These are phyloP conservation scores for Empidonax alnorum DNA, from an alignment of 2,113 vertebrate genomes.

Conservation along the genomic window DNA sequence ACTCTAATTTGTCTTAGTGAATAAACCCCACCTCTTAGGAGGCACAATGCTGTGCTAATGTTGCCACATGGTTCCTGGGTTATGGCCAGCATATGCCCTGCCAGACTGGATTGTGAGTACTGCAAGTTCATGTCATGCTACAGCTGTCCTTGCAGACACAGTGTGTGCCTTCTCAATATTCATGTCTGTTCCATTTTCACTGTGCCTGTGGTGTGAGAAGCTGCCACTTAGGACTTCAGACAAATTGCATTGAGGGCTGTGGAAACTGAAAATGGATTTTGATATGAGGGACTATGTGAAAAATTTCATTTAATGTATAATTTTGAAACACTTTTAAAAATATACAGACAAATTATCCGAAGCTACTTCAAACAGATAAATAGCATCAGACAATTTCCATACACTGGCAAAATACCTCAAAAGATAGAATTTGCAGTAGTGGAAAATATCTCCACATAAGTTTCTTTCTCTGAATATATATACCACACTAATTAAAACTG, in stretches of 20 bases:
- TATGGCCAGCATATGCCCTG: neutral
- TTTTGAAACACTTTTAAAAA: neutral
- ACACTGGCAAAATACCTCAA: neutral
- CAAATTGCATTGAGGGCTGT: accelerated
- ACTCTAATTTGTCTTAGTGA: neutral
- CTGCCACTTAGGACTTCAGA: neutral
- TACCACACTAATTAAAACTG: neutral
- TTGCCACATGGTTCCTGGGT: neutral
- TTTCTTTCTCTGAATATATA: neutral
- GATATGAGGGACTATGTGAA: neutral
- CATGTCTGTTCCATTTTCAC: neutral
- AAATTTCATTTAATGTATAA: neutral
- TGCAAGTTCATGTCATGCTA: neutral
- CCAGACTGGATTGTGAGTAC: neutral
- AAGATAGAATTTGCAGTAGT: neutral
- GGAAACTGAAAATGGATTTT: neutral
- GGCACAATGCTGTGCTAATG: neutral
- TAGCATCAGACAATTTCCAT: neutral
- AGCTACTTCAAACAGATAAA: neutral
- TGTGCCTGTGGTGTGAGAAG: neutral
- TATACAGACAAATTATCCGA: neutral
- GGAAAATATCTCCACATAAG: accelerated
- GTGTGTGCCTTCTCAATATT: neutral
- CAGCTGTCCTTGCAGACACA: neutral
- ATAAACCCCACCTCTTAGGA: neutral